A percentile compares a stretch with the other conserved stretches of the same genome.
Evolutionary conservation across 1,140 invertebrate genomes (phyloP).

Genomic region (Zaprionus camerounensis): DNA sequence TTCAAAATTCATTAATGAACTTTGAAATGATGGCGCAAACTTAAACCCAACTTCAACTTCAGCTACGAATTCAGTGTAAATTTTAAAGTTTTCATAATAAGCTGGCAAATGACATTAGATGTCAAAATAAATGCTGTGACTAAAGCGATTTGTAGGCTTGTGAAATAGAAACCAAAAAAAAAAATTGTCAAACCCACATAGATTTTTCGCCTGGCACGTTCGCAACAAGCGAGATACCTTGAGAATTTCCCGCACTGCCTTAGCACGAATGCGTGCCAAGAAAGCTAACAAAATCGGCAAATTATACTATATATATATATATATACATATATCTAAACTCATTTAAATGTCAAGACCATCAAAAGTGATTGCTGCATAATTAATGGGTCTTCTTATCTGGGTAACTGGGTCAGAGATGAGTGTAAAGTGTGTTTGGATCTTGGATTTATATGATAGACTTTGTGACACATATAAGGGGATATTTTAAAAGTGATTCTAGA

Average conservation of each 20-base stretch:
- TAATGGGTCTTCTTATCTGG: slow-evolving; percentile 54
- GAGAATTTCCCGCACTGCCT: slow-evolving; percentile 44
- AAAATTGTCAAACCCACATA: slow-evolving; percentile 2
- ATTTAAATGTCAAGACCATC: slow-evolving; percentile 33
- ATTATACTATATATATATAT: slow-evolving; percentile 22
- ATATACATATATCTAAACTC: background rate
- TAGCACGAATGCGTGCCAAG: slow-evolving; percentile 58
- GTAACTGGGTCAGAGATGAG: slow-evolving; percentile 34
- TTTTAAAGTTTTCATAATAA: slow-evolving; percentile 36
- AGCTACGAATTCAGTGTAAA: background rate
- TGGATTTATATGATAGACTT: slow-evolving; percentile 45
- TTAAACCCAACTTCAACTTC: slow-evolving; percentile 11
- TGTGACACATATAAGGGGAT: slow-evolving; percentile 5
- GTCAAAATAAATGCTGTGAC: slow-evolving; percentile 52
- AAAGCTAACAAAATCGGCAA: slow-evolving; percentile 50
- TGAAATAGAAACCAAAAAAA: slow-evolving; percentile 35
- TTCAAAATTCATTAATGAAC: slow-evolving; percentile 62
- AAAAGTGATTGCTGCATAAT: slow-evolving; percentile 56
- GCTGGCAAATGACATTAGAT: slow-evolving; percentile 43
- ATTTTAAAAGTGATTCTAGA: slow-evolving; percentile 18
- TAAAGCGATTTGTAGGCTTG: slow-evolving; percentile 52
- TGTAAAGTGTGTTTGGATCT: slow-evolving; percentile 2
- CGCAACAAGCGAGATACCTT: slow-evolving; percentile 30
- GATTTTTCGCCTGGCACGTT: slow-evolving; percentile 37
- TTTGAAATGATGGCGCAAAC: slow-evolving; percentile 62